Evolutionary conservation across 2,113 vertebrate genomes (phyloP).

Genomic region (Xenus cinereus): DNA sequence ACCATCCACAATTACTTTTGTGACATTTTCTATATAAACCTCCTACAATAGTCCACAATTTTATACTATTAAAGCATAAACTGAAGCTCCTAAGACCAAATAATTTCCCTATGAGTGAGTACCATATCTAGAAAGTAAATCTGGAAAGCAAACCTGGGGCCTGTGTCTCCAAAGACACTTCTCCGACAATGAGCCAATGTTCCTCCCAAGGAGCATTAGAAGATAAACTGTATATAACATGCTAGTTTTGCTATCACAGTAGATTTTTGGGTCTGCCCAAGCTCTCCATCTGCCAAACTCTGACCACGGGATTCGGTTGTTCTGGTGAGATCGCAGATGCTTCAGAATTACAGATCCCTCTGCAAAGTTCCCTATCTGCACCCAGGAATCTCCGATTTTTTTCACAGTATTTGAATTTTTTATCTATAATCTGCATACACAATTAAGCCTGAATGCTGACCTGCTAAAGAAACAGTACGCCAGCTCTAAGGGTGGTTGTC

Average conservation of each 20-base stretch:
- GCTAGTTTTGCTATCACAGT: neutral
- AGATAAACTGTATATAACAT: neutral
- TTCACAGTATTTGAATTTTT: neutral
- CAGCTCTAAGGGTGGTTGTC: neutral
- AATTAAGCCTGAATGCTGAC: neutral
- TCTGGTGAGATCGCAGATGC: neutral
- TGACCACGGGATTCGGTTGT: rapidly evolving
- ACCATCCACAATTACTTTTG: neutral
- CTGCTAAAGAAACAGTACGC: neutral
- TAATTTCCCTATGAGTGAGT: neutral
- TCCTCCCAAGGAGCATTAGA: neutral
- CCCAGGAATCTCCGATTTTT: neutral
- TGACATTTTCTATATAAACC: neutral
- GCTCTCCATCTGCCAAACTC: neutral
- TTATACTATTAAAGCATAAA: neutral
- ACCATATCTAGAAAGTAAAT: neutral
- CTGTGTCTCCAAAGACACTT: neutral
- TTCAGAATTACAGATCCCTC: neutral
- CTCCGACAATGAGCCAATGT: neutral
- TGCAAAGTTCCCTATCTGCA: neutral
- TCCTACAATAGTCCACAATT: neutral
- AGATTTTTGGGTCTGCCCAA: neutral
- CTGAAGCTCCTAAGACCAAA: neutral
- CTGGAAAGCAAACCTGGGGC: neutral
- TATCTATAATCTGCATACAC: neutral